Percentiles rank a stretch among this genome's conserved stretches.
phyloP scores from a whole-genome alignment of 2,797 vertebrate species.

The Champsocephalus gunnari region DNA sequence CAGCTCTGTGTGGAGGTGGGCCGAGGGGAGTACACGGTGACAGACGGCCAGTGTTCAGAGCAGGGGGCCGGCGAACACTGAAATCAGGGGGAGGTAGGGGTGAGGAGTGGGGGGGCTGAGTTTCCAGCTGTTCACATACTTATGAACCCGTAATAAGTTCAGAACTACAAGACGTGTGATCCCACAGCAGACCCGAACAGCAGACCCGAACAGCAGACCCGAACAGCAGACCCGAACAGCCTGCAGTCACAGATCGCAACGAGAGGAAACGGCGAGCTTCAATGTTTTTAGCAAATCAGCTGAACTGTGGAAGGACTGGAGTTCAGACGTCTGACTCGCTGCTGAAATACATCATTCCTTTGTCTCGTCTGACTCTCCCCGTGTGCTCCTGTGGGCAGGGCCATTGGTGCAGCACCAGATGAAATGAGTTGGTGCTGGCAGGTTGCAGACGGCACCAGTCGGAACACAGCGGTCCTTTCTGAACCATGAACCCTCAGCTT shows the following conservation, averaged over 20 bases:
- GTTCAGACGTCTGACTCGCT: slow-evolving; percentile 18
- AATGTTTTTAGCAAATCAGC: too few relatives aligned
- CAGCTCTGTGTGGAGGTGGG: slow-evolving; percentile 37
- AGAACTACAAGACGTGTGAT: slow-evolving; percentile 2
- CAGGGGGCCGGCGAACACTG: slow-evolving; percentile 33
- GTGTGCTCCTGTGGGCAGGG: background rate
- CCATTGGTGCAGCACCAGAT: slow-evolving; percentile 5
- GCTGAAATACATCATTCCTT: slow-evolving; percentile 14
- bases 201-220: background rate
- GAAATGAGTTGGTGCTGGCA: background rate
- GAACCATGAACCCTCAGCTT: slow-evolving; percentile 17
- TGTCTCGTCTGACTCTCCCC: background rate
- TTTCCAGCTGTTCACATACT: slow-evolving; percentile 36
- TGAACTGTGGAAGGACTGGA: slow-evolving; percentile 6
- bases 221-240: background rate
- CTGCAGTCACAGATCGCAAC: background rate
- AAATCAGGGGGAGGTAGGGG: slow-evolving; percentile 48
- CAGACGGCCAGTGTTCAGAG: slow-evolving; percentile 55
- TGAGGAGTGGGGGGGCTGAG: slow-evolving; percentile 14
- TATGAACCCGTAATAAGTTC: slow-evolving; percentile 11
- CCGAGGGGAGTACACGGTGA: slow-evolving; percentile 26
- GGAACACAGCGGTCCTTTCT: slow-evolving; percentile 27
- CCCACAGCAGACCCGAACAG: slow-evolving; percentile 12
- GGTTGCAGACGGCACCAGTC: background rate
- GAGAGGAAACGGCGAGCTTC: too few relatives aligned